Conservation (phyloP, 2,113 vertebrate genomes). For the Aleadryas rufinucha region DNA sequence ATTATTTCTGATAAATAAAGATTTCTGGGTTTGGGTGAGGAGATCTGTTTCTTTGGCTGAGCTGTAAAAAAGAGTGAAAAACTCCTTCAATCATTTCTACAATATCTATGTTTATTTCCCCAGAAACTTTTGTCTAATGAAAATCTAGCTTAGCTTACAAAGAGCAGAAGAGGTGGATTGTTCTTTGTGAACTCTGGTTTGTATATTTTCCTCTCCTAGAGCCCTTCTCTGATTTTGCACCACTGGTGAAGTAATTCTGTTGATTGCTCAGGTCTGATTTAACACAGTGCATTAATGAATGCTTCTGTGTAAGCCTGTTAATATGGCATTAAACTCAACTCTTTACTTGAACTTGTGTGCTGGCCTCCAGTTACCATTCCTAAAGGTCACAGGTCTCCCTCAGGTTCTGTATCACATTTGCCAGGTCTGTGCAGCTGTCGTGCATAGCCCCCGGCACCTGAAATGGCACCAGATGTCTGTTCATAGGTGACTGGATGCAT, state of each 20-base stretch:
- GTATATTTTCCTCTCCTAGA: background rate
- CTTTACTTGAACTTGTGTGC: background rate
- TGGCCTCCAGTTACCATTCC: background rate
- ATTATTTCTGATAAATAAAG: background rate
- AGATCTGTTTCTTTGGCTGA: background rate
- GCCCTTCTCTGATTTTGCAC: background rate
- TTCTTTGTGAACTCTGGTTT: background rate
- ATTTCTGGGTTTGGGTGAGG: background rate
- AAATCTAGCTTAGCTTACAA: background rate
- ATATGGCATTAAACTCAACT: background rate
- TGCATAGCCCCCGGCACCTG: background rate
- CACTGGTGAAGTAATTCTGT: background rate
- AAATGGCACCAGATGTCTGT: background rate
- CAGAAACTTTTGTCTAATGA: background rate
- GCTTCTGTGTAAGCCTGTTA: background rate
- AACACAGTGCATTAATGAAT: background rate
- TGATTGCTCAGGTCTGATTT: background rate
- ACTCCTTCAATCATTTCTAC: background rate
- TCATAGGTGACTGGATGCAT: background rate
- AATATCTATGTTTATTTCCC: background rate
- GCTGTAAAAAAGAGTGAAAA: background rate
- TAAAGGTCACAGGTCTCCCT: conserved; percentile 20
- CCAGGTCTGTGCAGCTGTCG: background rate
- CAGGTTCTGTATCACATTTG: background rate
- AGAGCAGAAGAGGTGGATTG: background rate